These are phyloP conservation scores for Halictus ligatus DNA, from an alignment of 2,888 invertebrate genomes.

Conservation along the genomic window DNA sequence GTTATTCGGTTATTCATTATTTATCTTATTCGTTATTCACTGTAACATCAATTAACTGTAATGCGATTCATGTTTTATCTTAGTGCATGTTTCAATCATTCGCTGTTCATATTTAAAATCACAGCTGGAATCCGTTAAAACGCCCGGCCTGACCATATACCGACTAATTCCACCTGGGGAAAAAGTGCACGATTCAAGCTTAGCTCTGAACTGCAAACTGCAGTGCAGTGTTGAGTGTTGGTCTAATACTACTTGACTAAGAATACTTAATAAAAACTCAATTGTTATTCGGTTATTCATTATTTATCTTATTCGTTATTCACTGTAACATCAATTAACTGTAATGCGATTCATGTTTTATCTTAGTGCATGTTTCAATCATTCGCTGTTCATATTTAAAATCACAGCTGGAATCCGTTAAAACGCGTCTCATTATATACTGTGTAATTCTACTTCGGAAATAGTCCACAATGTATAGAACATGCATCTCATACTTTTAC, in stretches of 20 bases:
- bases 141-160: background rate
- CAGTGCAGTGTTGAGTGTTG: background rate
- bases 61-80: background rate
- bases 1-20: background rate
- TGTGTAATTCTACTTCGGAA: background rate
- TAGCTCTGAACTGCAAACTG: background rate
- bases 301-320: background rate
- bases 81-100: background rate
- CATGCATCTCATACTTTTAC: too few relatives aligned
- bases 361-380: background rate
- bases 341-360: background rate
- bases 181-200: background rate
- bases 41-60: background rate
- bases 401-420: background rate
- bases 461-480: too few relatives aligned
- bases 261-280: background rate
- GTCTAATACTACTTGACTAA: background rate
- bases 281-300: background rate
- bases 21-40: background rate
- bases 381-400: background rate
- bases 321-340: background rate
- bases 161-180: background rate
- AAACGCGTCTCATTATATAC: background rate
- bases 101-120: background rate
- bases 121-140: background rate